Percentiles rank a stretch among this genome's conserved stretches.
These are phyloP conservation scores for Pagetopsis macropterus DNA, from an alignment of 2,797 vertebrate species.

Conservation along the genomic window DNA sequence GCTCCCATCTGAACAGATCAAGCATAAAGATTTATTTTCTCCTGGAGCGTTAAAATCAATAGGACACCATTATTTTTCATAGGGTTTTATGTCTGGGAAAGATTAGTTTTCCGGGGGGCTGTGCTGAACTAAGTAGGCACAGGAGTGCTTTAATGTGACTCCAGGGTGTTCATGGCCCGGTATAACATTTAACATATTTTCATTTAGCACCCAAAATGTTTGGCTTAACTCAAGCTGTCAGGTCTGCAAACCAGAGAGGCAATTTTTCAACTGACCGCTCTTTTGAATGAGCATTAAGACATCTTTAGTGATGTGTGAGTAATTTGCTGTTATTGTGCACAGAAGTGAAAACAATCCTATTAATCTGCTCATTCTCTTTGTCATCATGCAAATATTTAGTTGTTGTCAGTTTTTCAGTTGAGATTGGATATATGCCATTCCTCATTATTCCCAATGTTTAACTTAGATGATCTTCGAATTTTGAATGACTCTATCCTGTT, in stretches of 20 bases:
- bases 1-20: slow-evolving; percentile 49
- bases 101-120: slow-evolving; percentile 54
- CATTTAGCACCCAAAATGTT: slow-evolving; percentile 41
- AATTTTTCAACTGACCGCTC: slow-evolving; percentile 42
- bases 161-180: slow-evolving; percentile 43
- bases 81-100: slow-evolving; percentile 59
- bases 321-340: slow-evolving; percentile 44
- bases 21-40: slow-evolving; percentile 42
- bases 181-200: slow-evolving; percentile 60
- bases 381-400: slow-evolving; percentile 5
- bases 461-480: slow-evolving; percentile 5
- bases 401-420: slow-evolving; percentile 8
- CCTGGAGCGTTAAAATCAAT: slow-evolving; percentile 63
- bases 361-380: slow-evolving; percentile 36
- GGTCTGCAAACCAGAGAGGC: slow-evolving; percentile 39
- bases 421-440: slow-evolving; percentile 21
- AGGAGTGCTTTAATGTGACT: slow-evolving; percentile 56
- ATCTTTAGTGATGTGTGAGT: slow-evolving; percentile 51
- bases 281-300: slow-evolving; percentile 36
- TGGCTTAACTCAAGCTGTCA: slow-evolving; percentile 45
- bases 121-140: slow-evolving; percentile 48
- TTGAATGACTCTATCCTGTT: background rate
- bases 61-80: slow-evolving; percentile 59
- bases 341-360: slow-evolving; percentile 32
- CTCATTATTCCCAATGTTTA: slow-evolving; percentile 2